Conservation (phyloP, 1,140 invertebrate genomes). For the Lamellibrachia luymesi region DNA sequence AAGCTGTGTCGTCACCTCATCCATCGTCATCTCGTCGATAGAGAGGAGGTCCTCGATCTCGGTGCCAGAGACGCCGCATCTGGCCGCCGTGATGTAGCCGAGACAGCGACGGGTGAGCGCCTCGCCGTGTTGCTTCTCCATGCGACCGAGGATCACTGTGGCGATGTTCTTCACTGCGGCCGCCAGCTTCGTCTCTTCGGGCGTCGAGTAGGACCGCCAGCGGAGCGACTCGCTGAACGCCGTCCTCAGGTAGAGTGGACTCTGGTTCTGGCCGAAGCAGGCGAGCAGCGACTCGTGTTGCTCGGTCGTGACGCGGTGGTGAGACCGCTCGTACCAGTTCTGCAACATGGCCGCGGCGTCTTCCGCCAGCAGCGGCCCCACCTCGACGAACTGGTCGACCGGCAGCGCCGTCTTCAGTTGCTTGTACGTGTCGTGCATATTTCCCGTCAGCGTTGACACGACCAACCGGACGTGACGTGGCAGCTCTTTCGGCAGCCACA, state of each 20-base stretch:
- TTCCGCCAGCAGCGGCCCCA: neutral
- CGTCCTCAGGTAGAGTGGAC: slow-evolving; percentile 10
- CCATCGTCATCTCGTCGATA: slow-evolving; percentile 70
- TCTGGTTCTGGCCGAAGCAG: neutral
- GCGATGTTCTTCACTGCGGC: slow-evolving; percentile 14
- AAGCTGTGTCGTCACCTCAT: slow-evolving; percentile 40
- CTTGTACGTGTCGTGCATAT: neutral
- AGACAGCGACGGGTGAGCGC: slow-evolving; percentile 61
- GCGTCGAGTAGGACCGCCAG: slow-evolving; percentile 7
- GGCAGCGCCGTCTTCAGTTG: neutral
- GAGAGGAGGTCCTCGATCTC: slow-evolving; percentile 75
- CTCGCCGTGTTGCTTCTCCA: slow-evolving; percentile 68
- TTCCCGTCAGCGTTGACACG: neutral
- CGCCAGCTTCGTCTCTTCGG: neutral
- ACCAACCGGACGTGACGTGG: slow-evolving; percentile 17
- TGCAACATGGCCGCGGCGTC: slow-evolving; percentile 42
- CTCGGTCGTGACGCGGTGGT: neutral
- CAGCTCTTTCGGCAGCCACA: slow-evolving; percentile 20
- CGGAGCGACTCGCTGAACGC: slow-evolving; percentile 8
- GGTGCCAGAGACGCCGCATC: slow-evolving; percentile 71
- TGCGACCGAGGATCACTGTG: slow-evolving; percentile 58
- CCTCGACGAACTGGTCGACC: neutral
- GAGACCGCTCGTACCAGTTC: slow-evolving; percentile 24
- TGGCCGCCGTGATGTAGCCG: slow-evolving; percentile 68
- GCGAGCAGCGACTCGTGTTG: neutral